Base-by-base conservation (phyloP, 2,888 invertebrate species). In the Disparrhopalites patrizii region DNA sequence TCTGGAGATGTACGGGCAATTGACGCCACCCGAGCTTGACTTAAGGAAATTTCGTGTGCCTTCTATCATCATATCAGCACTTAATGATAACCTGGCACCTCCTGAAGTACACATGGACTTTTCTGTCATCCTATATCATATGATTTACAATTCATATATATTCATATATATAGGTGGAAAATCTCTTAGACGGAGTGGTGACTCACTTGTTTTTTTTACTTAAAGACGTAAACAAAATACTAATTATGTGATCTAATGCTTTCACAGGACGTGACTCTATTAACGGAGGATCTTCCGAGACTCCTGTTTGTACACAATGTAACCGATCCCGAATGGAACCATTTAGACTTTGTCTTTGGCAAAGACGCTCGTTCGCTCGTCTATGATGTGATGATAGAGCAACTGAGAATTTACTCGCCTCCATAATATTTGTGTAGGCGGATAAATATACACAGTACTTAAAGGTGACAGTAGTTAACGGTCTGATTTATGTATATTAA, bases 271-370 rank as follows among this genome's bases (percentile, higher is more conserved):
- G 57, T 57, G 18, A 7, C 1, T 8, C 4, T 10, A 15, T 7
- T 38, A 7, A 25, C 20, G 1, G 3, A 13, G 13, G 3, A 38
- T 27, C 38, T 57, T 1, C 33, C 33, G 7, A 36, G 27, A 8
- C 8, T 57, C 4, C 20, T 8, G 38, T 3, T 8, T 5, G 7
- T 23, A 25, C n/a, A 31, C 33, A 31, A 57, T 10, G 13, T 57
- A 2, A 5, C 25, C 3, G 57, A 57, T 13, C 57, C 57, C 3
- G 27, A n/a, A 3, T 58, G 58, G 58, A 43, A 8, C 18, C 58
- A 58, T 18, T 25, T 43, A n/a, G 58, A 58, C 28, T 58, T 43
- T 58, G 7, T 43, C 13, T 58, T 28, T 43, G 58, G 40, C 3
- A 58, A 58, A 28, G 23, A 58, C 18, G 58, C 58, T 1, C 27